Evolutionary conservation across 2,113 vertebrate species (phyloP), one percentile per base, ranked within the genome.

Genomic region (Rhea americana): DNA sequence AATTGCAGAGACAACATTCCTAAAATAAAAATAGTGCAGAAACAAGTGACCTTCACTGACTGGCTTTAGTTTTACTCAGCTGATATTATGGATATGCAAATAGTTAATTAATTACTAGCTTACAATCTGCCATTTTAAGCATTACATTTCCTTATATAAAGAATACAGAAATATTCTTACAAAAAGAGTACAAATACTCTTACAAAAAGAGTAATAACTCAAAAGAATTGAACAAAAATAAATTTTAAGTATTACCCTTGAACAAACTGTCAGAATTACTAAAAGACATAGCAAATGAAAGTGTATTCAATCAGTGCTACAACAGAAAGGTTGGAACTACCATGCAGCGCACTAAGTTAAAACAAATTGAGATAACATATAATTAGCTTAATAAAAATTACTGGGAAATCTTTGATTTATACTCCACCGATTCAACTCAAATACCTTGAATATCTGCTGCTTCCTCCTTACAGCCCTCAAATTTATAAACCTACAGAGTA

Each of bases 1-100:
- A 98, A 97, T 98, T 99, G 97, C 99, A 99, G 26, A 99, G 98
- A 97, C 98, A 99, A 96, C 99, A 99, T 91, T 99, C 99, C 99
- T 99, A 95, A 91, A 97, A 96, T 93, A 97, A 97, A 97, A 95
- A 89, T 1, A 72, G 30, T 25, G 21, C 21, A 56, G 45, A 72
- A 81, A 61, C 70, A 90, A 87, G 45, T 51, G 43, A 91, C 30
- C 21, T 76, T 85, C 55, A 81, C 9, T 66, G 50, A 74, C 14
- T 45, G 13, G 59, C 70, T 84, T 25, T 37, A 72, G 19, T 56
- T 85, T 58, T 67, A 66, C 43, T 74, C 4, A 91, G 32, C 28
- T 79, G n/a, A 85, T 73, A 21, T 70, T 74, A 68, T 82, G 30
- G 28, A 91, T 53, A 63, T 63, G 15, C 28, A 85, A 83, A 87